Evolutionary conservation across 2,888 invertebrate genomes (phyloP), one percentile per base, ranked within the genome.

Genomic region (Campoplex capitator): DNA sequence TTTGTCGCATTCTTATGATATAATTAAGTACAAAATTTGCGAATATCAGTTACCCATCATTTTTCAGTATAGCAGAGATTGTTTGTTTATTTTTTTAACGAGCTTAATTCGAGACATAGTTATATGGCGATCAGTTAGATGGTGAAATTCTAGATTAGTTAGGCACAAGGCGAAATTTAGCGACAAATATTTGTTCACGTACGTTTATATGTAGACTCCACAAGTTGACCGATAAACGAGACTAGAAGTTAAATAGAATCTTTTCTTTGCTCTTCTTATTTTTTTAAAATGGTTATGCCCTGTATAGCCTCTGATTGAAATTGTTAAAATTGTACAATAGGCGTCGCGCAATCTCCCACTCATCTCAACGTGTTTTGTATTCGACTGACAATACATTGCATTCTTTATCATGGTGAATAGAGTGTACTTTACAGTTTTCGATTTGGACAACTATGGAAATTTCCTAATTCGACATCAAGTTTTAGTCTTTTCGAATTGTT

Each of bases 1-100:
- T 81, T 86, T 58, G 56, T 83, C 73, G 80, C 80, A 76, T 70
- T 56, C 68, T 56, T 77, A 73, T 54, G 70, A 65, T 70, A 86
- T 74, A 78, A 77, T 86, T 86, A 86, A 86, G 86, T 86, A 86
- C 86, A 86, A 86, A 84, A 86, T 84, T 86, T 54, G 75, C 62
- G 62, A 74, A 74, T 77, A 42, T 71, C 23, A 74, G 54, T 45
- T 13, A 11, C 2, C 45, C 13, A 56, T 68, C 42, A 42, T 42
- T 54, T 35, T 73, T 73, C 35, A 62, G 42, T 82, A 45, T 45
- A 58, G 62, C 74, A 56, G 42, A 68, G 16, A 62, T 62, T 32
- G 16, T 58, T 38, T 48, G 23, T 45, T 23, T 80, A 23, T 62
- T 58, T 67, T 42, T 67, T 67, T 28, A 8, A 28, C n/a, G 28